Conservation (phyloP, 2,888 invertebrate species). For the Drymonia ruficornis region DNA sequence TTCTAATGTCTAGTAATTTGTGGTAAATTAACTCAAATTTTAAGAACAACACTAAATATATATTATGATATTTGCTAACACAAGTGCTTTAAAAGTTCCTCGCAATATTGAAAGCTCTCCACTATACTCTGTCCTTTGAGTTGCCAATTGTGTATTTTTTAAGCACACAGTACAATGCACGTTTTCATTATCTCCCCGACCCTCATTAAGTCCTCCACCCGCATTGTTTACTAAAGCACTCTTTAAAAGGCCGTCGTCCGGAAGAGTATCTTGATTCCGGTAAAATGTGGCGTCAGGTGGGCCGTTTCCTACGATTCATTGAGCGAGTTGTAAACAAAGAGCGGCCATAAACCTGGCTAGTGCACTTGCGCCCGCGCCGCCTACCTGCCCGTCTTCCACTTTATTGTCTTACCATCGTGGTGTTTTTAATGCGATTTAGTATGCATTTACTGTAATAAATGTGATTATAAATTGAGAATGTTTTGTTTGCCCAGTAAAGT, state of each 20-base stretch:
- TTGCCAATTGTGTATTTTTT: background rate
- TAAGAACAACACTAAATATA: too few species aligned
- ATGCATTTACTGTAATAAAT: slow-evolving; percentile 4
- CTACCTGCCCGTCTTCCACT: slow-evolving; percentile 30
- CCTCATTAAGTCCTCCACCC: slow-evolving; percentile 1
- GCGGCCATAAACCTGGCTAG: slow-evolving; percentile 46
- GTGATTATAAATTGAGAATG: slow-evolving; percentile 12
- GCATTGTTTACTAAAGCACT: slow-evolving; percentile 32
- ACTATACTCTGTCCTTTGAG: background rate
- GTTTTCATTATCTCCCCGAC: slow-evolving; percentile 1
- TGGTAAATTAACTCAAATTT: background rate
- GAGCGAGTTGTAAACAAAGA: slow-evolving; percentile 51
- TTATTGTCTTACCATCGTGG: slow-evolving; percentile 28
- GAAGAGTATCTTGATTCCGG: slow-evolving; percentile 41
- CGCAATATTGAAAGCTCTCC: background rate
- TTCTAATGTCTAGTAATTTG: background rate
- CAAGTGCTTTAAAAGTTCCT: background rate
- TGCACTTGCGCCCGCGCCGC: slow-evolving; percentile 40
- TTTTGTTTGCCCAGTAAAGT: slow-evolving; percentile 12
- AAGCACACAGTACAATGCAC: background rate
- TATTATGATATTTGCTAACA: too few species aligned
- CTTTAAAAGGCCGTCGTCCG: slow-evolving; percentile 41
- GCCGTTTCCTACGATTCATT: slow-evolving; percentile 54
- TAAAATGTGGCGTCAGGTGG: slow-evolving; percentile 50
- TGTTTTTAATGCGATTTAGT: slow-evolving; percentile 27